phyloP scores from a whole-genome alignment of 2,113 vertebrate species.

The Myocastor coypus region DNA sequence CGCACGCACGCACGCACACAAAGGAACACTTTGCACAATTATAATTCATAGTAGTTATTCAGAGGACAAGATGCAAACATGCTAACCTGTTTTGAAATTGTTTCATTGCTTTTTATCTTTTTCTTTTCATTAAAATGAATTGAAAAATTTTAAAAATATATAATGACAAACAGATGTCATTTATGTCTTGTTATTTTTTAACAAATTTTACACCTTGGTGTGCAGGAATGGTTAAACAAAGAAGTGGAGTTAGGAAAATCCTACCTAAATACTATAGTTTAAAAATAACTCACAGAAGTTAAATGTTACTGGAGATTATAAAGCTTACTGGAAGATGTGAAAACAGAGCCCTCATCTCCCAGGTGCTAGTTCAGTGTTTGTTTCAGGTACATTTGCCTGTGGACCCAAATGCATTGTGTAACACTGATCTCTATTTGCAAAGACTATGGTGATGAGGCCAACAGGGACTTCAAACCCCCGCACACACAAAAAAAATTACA shows the following conservation, averaged over 20 bases:
- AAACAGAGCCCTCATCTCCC: background rate
- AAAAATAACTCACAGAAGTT: background rate
- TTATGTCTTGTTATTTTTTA: background rate
- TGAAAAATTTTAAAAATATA: background rate
- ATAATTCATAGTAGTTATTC: too few relatives aligned
- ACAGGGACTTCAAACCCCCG: background rate
- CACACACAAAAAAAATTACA: background rate
- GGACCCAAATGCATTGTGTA: background rate
- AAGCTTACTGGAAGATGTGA: background rate
- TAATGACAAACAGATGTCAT: background rate
- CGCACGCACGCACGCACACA: too few relatives aligned
- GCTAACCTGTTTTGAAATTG: too few relatives aligned
- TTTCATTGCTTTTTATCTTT: too few relatives aligned
- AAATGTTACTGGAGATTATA: background rate
- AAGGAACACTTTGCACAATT: too few relatives aligned
- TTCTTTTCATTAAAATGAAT: too few relatives aligned
- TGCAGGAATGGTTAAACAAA: background rate
- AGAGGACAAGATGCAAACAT: too few relatives aligned
- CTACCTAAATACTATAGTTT: background rate
- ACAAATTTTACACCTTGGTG: background rate
- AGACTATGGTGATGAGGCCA: background rate
- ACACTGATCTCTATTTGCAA: background rate
- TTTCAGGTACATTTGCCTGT: background rate
- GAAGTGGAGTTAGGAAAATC: background rate
- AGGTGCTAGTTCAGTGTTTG: background rate